Base-by-base conservation (phyloP, 2,113 vertebrate species). In the Toxotes jaculatrix region DNA sequence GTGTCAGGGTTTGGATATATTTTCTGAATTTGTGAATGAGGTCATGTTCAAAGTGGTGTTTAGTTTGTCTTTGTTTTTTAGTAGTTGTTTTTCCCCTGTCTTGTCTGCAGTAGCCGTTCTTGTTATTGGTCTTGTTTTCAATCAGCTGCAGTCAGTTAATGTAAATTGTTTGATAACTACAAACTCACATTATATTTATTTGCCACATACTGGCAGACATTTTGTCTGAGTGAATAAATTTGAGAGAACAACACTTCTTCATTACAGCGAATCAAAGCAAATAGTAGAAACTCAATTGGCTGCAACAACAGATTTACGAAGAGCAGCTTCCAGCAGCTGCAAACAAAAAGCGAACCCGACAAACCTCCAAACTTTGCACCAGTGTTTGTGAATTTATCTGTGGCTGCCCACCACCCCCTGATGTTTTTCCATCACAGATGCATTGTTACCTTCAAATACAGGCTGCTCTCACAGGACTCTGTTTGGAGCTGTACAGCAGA, bases 341-440 rank as follows among this genome's bases (percentile, higher is more conserved):
- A 45, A 55, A 76, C 60, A 49, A 74, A 8, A 34, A 38, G 23
- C 23, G 8, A 66, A 49, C 34, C 43, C 40, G 67, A 60, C 49
- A 70, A 83, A 43, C 36, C 16, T 42, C 31, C 17, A 61, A 82
- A 80, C 56, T 79, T 76, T 74, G 9, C 57, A 2, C 4, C 36
- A 13, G 19, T 60, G 74, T 80, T 80, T 57, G 55, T 82, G 66
- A 31, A 68, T 63, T 23, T 73, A 27, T 16, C 17, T 27, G 7
- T n/a, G 10, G 56, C 47, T 66, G 31, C 10, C 34, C 23, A n/a
- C 36, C 2, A 42, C 82, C 88, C 77, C 87, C 88, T 55, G 87
- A 43, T 81, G 88, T 64, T 90, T 91, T 88, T 77, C 80, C 70
- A 88, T 89, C 78, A 79, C 74, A 23, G 72, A n/a, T 38, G 80